phyloP scores from a whole-genome alignment of 2,888 invertebrate genomes.

The Chelonus formosanus region DNA sequence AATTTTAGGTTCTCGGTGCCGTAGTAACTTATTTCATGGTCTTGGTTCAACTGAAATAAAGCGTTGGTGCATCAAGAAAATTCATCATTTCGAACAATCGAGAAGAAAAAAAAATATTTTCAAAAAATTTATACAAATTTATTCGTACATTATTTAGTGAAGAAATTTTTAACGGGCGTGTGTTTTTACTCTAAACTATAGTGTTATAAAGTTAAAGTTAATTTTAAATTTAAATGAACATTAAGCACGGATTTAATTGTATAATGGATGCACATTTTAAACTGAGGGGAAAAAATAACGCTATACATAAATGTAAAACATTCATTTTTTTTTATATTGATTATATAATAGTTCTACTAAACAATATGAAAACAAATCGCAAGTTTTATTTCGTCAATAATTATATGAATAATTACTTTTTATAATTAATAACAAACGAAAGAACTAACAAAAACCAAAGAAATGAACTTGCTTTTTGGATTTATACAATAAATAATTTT shows the following conservation, averaged over 20 bases:
- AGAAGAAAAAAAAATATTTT: constrained; percentile 7
- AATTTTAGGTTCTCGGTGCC: constrained; percentile 80
- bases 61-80: too few species aligned
- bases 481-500: too few species aligned
- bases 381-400: not conserved
- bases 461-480: too few species aligned
- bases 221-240: constrained; percentile 2
- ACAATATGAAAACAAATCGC: not conserved
- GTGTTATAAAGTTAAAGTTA: too few species aligned
- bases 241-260: constrained; percentile 20
- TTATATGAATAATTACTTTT: too few species aligned
- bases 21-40: constrained; percentile 93
- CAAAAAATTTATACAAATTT: constrained; percentile 19
- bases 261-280: constrained; percentile 9
- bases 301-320: constrained; percentile 27
- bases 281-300: constrained; percentile 38
- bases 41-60: constrained; percentile 85
- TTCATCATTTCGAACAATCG: constrained; percentile 14
- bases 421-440: too few species aligned
- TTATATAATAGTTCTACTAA: not conserved
- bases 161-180: constrained; percentile 30
- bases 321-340: too few species aligned
- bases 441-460: too few species aligned
- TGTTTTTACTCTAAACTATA: not conserved
- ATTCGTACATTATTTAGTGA: constrained; percentile 22